These are phyloP conservation scores for Bergia sp. DNA, from an alignment of 92 coral and sea anemone species.

Conservation along the genomic window DNA sequence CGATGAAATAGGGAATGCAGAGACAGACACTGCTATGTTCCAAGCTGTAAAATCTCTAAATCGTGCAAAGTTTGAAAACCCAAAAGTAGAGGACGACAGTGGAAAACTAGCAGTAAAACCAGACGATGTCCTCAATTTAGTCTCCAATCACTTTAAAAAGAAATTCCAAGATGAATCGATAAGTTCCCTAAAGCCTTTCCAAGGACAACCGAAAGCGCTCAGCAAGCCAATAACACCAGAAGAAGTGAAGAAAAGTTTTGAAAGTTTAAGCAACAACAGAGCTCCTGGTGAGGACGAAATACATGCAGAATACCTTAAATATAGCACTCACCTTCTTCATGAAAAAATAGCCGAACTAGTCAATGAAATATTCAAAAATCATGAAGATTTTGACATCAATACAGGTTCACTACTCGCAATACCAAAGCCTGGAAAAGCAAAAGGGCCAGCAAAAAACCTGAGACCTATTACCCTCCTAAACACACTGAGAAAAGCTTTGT, in stretches of 20 bases:
- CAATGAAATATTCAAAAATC: neutral
- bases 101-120: neutral
- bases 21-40: neutral
- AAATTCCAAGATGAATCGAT: neutral
- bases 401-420: neutral
- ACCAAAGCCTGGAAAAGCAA: constrained; percentile 8
- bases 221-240: neutral
- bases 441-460: constrained; percentile 1
- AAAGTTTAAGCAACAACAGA: neutral
- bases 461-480: neutral
- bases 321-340: neutral
- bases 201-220: neutral
- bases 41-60: neutral
- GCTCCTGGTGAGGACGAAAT: neutral
- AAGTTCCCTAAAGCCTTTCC: neutral
- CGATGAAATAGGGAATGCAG: neutral
- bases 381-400: constrained; percentile 4
- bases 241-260: neutral
- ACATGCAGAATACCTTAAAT: neutral
- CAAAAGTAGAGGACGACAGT: neutral
- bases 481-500: neutral
- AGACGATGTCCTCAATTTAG: neutral
- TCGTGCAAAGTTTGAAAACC: neutral
- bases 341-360: neutral
- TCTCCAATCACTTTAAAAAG: neutral